Evolutionary conservation across 2,888 invertebrate species (phyloP).

Genomic region (Notodonta ziczac): DNA sequence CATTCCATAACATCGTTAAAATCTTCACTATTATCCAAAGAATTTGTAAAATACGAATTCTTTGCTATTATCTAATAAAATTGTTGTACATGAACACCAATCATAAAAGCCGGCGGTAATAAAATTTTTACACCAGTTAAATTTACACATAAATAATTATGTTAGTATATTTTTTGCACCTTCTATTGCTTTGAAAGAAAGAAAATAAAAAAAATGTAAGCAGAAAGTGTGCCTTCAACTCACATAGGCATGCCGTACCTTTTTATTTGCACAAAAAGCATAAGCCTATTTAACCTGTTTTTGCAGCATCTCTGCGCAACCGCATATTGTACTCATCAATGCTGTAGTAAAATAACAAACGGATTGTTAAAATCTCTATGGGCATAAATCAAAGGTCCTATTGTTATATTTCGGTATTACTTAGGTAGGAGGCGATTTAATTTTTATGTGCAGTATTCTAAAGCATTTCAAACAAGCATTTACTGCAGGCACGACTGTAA

Average conservation of each 20-base stretch:
- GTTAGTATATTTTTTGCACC: background rate
- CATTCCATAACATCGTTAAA: background rate
- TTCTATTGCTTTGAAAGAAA: background rate
- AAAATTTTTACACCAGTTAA: background rate
- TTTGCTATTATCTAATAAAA: background rate
- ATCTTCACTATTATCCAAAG: background rate
- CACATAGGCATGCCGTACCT: constrained; percentile 24
- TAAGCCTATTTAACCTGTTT: constrained; percentile 60
- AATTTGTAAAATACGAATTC: no score
- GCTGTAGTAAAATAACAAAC: constrained; percentile 60
- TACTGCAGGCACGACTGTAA: constrained; percentile 10
- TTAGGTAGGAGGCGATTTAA: constrained; percentile 31
- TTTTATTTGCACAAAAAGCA: constrained; percentile 44
- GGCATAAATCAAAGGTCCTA: constrained; percentile 57
- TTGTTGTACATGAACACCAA: background rate
- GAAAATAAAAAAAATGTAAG: background rate
- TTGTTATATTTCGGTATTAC: constrained; percentile 41
- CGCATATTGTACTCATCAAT: constrained; percentile 62
- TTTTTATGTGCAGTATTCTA: constrained; percentile 33
- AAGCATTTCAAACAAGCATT: constrained; percentile 27
- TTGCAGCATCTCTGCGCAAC: constrained; percentile 49
- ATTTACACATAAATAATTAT: background rate
- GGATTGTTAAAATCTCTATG: constrained; percentile 61
- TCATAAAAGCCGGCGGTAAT: background rate
- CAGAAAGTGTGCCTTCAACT: constrained; percentile 28